Percentiles rank a stretch among this genome's conserved stretches.
These are phyloP conservation scores for Aurelia aurita DNA, from an alignment of 30 jellyfish, hydroid and myxozoan species.

Conservation along the genomic window DNA sequence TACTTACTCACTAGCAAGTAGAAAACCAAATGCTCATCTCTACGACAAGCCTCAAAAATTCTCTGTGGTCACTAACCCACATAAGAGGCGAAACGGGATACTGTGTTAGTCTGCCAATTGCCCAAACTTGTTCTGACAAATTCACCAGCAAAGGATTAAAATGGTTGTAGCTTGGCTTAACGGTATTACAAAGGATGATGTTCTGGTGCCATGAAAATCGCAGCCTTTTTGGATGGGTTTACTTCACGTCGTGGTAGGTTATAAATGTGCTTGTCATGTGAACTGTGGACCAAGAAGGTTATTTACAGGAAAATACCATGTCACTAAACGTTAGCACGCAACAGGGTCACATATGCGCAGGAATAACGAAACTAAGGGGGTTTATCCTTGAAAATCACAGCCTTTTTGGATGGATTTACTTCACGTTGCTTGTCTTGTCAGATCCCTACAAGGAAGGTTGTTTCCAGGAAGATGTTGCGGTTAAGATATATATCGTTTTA, in stretches of 20 bases:
- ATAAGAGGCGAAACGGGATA: conserved; percentile 6
- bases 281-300: too few relatives aligned
- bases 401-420: not conserved
- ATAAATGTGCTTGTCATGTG: not conserved
- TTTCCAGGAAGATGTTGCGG: too few relatives aligned
- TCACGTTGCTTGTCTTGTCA: too few relatives aligned
- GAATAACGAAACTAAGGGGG: too few relatives aligned
- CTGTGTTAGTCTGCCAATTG: conserved; percentile 40
- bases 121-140: conserved; percentile 38
- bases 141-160: conserved; percentile 28
- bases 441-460: too few relatives aligned
- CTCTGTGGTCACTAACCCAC: conserved; percentile 26
- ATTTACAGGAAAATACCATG: too few relatives aligned
- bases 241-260: conserved; percentile 11
- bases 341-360: too few relatives aligned
- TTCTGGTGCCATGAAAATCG: conserved; percentile 44
- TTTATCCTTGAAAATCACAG: conserved; percentile 16
- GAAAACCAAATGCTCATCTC: not conserved
- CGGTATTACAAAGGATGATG: conserved; percentile 18
- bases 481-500: too few relatives aligned
- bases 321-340: too few relatives aligned
- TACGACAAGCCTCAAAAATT: not conserved
- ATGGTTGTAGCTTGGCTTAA: conserved; percentile 15
- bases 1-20: too few relatives aligned
- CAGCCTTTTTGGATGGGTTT: conserved; percentile 20